phyloP scores from a whole-genome alignment of 2,888 invertebrate species.

The Hylaea fasciaria region DNA sequence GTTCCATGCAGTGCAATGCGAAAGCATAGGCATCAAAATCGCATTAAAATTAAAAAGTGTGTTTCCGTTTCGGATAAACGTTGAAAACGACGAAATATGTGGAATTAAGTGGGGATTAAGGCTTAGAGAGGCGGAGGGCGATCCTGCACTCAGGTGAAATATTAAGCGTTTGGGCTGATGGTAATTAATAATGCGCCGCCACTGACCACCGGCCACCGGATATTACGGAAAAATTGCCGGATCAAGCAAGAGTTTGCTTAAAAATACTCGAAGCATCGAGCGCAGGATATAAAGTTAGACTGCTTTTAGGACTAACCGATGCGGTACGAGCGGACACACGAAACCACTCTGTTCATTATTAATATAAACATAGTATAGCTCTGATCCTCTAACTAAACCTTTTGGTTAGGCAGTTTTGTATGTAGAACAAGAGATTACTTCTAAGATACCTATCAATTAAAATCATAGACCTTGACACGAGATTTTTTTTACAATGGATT shows the following conservation, averaged over 20 bases:
- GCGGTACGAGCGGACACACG: constrained; percentile 35
- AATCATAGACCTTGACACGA: no score
- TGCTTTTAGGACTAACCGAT: constrained; percentile 55
- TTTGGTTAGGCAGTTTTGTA: neutral
- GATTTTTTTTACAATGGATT: no score
- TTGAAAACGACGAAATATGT: constrained; percentile 71
- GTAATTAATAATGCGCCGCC: constrained; percentile 79
- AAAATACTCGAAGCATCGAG: constrained; percentile 68
- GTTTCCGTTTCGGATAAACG: constrained; percentile 63
- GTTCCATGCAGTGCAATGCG: constrained; percentile 22
- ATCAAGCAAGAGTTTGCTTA: constrained; percentile 65
- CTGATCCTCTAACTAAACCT: constrained; percentile 2
- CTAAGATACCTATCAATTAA: no score
- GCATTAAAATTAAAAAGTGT: constrained; percentile 62
- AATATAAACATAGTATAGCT: constrained; percentile 33
- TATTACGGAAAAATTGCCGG: constrained; percentile 79
- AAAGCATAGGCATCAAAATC: constrained; percentile 41
- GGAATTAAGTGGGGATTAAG: constrained; percentile 76
- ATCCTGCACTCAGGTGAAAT: constrained; percentile 77
- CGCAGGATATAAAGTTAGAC: constrained; percentile 58
- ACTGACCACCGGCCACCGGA: constrained; percentile 63
- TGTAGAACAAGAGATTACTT: neutral
- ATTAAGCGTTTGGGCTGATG: constrained; percentile 75
- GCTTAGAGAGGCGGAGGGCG: constrained; percentile 63
- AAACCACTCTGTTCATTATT: constrained; percentile 55